phyloP scores from a whole-genome alignment of 2,797 vertebrate genomes.

The Tokudaia muenninki region DNA sequence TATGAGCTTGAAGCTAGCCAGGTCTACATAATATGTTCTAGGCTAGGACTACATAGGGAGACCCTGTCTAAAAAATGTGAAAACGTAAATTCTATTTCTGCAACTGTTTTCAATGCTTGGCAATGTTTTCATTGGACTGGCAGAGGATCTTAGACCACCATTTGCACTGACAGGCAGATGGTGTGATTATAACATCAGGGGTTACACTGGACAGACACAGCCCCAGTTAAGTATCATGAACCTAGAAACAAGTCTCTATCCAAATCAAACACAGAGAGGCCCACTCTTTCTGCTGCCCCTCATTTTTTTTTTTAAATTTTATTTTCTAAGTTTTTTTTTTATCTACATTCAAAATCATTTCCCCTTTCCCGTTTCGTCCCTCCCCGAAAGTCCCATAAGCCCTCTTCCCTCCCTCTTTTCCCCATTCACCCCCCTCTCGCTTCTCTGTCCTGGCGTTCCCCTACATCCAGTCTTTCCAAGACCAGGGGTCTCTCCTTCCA shows the following conservation, averaged over 20 bases:
- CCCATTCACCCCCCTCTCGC: too few relatives aligned
- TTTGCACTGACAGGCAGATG: slow-evolving; percentile 1
- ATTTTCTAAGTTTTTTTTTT: too few relatives aligned
- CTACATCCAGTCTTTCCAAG: too few relatives aligned
- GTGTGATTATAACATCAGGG: not conserved
- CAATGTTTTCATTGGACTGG: not conserved
- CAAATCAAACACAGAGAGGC: slow-evolving; percentile 21
- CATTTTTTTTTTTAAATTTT: too few relatives aligned
- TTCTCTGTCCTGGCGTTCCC: too few relatives aligned
- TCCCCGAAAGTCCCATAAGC: too few relatives aligned
- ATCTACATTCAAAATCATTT: too few relatives aligned
- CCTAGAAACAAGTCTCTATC: slow-evolving; percentile 19
- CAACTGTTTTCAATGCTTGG: slow-evolving; percentile 13
- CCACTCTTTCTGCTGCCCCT: not conserved
- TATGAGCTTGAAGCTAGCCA: not conserved
- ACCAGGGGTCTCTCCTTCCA: too few relatives aligned
- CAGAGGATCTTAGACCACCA: not conserved
- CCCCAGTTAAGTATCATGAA: not conserved
- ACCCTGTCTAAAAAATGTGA: not conserved
- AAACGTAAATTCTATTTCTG: slow-evolving; percentile 25
- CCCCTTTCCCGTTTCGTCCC: too few relatives aligned
- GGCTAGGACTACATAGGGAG: not conserved
- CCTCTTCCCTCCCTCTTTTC: too few relatives aligned
- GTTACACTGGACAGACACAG: not conserved
- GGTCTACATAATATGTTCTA: not conserved